A percentile compares a stretch with the other conserved stretches of the same genome.
phyloP scores from a whole-genome alignment of 2,797 vertebrate genomes.

The Lepidocolaptes lacrymiger region DNA sequence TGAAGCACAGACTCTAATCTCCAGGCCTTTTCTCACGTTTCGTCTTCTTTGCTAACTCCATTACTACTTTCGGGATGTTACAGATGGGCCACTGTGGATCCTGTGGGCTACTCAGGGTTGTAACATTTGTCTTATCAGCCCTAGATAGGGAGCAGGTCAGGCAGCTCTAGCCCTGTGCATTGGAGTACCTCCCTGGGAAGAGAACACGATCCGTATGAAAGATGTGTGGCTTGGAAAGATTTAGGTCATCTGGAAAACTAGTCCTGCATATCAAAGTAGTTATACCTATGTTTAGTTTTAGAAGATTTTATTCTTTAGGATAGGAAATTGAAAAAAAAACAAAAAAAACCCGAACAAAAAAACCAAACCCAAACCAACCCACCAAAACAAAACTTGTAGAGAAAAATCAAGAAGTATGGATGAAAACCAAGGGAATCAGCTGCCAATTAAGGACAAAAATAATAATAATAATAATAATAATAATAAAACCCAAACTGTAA shows the following conservation, averaged over 20 bases:
- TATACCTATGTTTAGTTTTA: neutral
- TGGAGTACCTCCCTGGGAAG: too few relatives aligned
- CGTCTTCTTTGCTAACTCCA: neutral
- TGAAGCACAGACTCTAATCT: neutral
- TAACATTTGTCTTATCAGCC: neutral
- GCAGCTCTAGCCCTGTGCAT: neutral
- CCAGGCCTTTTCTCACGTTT: neutral
- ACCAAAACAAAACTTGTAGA: neutral
- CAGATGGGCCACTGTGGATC: neutral
- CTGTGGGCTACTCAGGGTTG: neutral
- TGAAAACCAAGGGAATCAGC: neutral
- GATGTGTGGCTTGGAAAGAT: neutral
- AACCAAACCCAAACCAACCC: too few relatives aligned
- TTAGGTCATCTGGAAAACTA: neutral
- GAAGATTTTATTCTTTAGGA: neutral
- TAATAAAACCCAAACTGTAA: neutral
- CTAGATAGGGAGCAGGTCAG: rapidly evolving
- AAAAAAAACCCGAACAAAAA: too few relatives aligned
- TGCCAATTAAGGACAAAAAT: neutral
- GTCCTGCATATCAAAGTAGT: neutral
- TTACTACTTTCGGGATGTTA: neutral
- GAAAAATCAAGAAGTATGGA: neutral
- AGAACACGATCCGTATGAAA: neutral
- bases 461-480: too few relatives aligned
- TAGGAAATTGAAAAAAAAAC: neutral